A percentile compares a stretch with the other conserved stretches of the same genome.
phyloP scores from a whole-genome alignment of 1,140 invertebrate genomes.

The Cydia pomonella region DNA sequence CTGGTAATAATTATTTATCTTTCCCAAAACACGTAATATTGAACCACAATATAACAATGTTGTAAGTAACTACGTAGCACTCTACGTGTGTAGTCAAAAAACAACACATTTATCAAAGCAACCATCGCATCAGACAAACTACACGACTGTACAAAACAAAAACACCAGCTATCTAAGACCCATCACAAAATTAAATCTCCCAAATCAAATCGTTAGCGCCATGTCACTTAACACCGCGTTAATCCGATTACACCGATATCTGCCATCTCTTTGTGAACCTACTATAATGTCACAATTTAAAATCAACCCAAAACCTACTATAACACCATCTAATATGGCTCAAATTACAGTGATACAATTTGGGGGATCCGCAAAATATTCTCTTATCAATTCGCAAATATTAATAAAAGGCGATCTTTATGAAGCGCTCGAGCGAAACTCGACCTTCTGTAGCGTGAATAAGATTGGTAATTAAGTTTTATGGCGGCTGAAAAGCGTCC shows the following conservation, averaged over 20 bases:
- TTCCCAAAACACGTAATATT: too few relatives aligned
- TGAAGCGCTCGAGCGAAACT: slow-evolving; percentile 40
- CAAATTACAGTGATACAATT: not conserved
- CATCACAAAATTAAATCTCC: slow-evolving; percentile 37
- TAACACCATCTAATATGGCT: slow-evolving; percentile 29
- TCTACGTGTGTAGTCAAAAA: not conserved
- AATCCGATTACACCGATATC: slow-evolving; percentile 71
- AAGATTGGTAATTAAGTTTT: slow-evolving; percentile 36
- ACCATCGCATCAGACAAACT: not conserved
- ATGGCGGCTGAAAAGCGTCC: slow-evolving; percentile 41
- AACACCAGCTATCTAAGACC: slow-evolving; percentile 27
- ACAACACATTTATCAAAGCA: not conserved
- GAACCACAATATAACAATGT: too few relatives aligned
- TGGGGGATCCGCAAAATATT: slow-evolving; percentile 38
- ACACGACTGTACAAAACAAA: not conserved
- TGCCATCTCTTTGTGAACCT: slow-evolving; percentile 64
- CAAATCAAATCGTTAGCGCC: slow-evolving; percentile 70
- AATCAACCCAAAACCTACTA: slow-evolving; percentile 30
- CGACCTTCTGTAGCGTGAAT: slow-evolving; percentile 43
- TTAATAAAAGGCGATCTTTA: slow-evolving; percentile 54
- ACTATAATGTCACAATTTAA: slow-evolving; percentile 39
- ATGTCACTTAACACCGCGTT: slow-evolving; percentile 65
- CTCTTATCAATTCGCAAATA: slow-evolving; percentile 58
- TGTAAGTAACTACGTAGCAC: too few relatives aligned
- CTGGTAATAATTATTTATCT: too few relatives aligned